Evolutionary conservation across 2,113 vertebrate species (phyloP), one percentile per base, ranked within the genome.

Genomic region (Notarius lentiginosus): DNA sequence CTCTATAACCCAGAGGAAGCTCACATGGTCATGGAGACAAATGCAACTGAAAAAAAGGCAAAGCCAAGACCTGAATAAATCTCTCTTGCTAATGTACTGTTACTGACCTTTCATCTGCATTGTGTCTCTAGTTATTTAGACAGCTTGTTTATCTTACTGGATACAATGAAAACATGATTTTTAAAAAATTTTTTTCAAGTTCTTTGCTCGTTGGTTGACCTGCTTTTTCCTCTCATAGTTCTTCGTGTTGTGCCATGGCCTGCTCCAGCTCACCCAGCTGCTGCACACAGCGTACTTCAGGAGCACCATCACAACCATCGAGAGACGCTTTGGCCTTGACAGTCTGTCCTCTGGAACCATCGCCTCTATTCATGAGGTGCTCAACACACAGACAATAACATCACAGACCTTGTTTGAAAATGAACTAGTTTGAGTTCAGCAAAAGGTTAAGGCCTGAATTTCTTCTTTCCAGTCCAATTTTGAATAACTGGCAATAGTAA

Each of bases 301-400:
- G 94, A 99, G 98, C 96, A 97, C 95, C 93, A 97, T 99, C 91
- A 97, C 96, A 89, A 99, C 98, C n/a, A 98, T 99, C 0, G 98
- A 99, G 95, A 96, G 95, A 83, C 97, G 97, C 91, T 99, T 97
- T 0, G 98, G 98, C 18, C 97, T 99, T 88, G 97, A 95, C 94
- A 99, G 98, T 86, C 96, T 96, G 88, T 98, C 98, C 1, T 98
- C 98, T 0, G 98, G 98, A 22, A 96, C 98, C 91, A 97, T 99
- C 91, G 99, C 98, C 91, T 99, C 98, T 87, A 91, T 99, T 81
- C 95, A 99, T 0, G 98, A 99, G 97, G 98, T 99, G 92, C 3
- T 86, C 85, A 61, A 4, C 58, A 22, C 51, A 79, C 47, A 20
- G 15, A 53, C 7, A 51, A 15, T 22, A 55, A 86, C 18, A 53